phyloP scores from a whole-genome alignment of 2,113 vertebrate species.

The Orycteropus afer region DNA sequence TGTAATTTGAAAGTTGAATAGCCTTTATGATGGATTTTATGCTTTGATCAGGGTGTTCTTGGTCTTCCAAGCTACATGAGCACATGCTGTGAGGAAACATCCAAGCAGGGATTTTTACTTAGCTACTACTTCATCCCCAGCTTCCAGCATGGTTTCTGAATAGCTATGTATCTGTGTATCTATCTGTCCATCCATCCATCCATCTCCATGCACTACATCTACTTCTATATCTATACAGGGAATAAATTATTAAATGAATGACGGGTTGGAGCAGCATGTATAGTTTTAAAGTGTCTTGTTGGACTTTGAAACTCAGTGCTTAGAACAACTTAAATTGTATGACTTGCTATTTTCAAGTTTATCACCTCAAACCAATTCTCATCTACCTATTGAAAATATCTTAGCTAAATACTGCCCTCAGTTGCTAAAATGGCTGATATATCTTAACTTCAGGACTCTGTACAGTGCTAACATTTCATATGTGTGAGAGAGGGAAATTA shows the following conservation, averaged over 20 bases:
- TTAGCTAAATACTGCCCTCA: background rate
- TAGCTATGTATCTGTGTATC: background rate
- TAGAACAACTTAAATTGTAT: background rate
- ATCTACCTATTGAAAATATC: background rate
- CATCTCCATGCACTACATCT: background rate
- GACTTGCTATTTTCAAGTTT: background rate
- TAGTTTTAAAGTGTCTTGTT: background rate
- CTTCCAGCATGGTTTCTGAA: background rate
- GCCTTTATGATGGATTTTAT: background rate
- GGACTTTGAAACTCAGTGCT: background rate
- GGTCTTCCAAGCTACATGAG: background rate
- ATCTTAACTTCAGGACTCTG: background rate
- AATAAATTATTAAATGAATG: background rate
- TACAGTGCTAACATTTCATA: background rate
- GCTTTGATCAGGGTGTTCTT: background rate
- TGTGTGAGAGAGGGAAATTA: background rate
- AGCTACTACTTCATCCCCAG: background rate
- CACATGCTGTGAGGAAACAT: background rate
- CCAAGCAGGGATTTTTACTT: background rate
- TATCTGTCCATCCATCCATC: background rate
- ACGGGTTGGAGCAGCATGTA: background rate
- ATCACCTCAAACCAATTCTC: background rate
- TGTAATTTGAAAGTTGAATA: background rate
- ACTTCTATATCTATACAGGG: background rate
- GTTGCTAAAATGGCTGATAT: background rate